Base-by-base conservation (phyloP, 1,140 invertebrate genomes). In the Nautilus pompilius region DNA sequence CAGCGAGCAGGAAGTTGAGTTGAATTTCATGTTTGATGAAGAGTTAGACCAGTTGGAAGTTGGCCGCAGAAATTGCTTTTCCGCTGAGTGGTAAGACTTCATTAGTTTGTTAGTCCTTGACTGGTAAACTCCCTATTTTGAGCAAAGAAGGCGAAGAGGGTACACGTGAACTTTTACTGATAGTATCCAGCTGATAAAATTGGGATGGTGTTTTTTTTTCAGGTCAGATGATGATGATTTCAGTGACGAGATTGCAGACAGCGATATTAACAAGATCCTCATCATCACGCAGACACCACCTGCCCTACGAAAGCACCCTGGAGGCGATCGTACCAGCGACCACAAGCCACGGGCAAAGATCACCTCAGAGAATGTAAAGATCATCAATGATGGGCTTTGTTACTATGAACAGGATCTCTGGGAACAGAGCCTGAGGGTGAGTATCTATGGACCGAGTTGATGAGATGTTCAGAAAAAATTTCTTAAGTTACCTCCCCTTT, bases 1-100 rank as follows among this genome's bases (percentile, higher is more conserved):
- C n/a, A n/a, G n/a, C 70, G 87, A 89, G 79, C 87, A 89, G 63
- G 93, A 95, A 81, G 49, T n/a, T n/a, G 95, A 98, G 79, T 83
- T 98, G 61, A 92, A 96, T 80, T 98, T 99, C 84, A 91, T 96
- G 84, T 96, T 98, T 84, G 96, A 99, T 79, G 95, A 98, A 84
- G 96, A 99, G 80, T 83, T 96, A 36, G 90, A 93, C 67, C 86
- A 88, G 22, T 46, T 80, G 41, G 76, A 74, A 88, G 89, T 67
- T 55, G 90, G 87, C 75, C 88, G 91, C 66, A 87, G 90, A 60
- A 93, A 95, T 84, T 91, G 90, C 51, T 96, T 95, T n/a, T n/a
- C n/a, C 56, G 74, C 76, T 34, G 79, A 78, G 26, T 81, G 76
- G 78, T 81, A 24, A 63, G 73, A 10, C 36, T 91, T 90, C 20